Evolutionary conservation across 2,113 vertebrate species (phyloP), one percentile per base, ranked within the genome.

Genomic region (Alethe diademata): DNA sequence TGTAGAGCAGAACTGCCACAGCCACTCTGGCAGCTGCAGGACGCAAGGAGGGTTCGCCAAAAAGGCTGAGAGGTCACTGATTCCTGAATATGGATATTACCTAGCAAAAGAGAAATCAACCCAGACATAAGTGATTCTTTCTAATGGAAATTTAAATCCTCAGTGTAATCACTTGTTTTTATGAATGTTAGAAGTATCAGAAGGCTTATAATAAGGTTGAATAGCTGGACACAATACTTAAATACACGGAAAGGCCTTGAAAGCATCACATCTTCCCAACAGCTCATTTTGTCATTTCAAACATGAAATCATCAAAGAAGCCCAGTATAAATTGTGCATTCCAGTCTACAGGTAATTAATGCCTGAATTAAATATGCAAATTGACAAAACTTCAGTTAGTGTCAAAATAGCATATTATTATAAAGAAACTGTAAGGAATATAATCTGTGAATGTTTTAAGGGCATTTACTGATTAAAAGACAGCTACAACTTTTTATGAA

Each of bases 391-490:
- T 76, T 90, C 62, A 38, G 12, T 66, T 51, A 62, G 17, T 88
- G 51, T 81, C 72, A 92, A 93, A 93, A 73, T 35, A 83, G 29
- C 8, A 14, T 29, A 45, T 31, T 75, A 69, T 47, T 90, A 58
- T 31, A 60, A 72, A 79, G 40, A 86, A 86, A 86, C 16, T 40
- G 22, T 26, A 51, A 78, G 42, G 15, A 93, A 64, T 19, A 80
- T 54, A 40, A 88, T 10, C 29, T 80, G 29, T 50, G 12, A 12
- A 47, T 71, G 29, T 62, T 79, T 83, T 58, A 83, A 62, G 29
- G 78, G 12, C 19, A 50, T 78, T 86, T 79, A 66, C 26, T 50
- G 10, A 62, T 73, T 79, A 66, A 86, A 93, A 93, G 50, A 78
- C 20, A 88, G 38, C 14, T 69, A 79, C 15, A 75, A 76, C 16